Evolutionary conservation across 2,888 invertebrate species (phyloP).

Genomic region (Pristionchus japonicus): DNA sequence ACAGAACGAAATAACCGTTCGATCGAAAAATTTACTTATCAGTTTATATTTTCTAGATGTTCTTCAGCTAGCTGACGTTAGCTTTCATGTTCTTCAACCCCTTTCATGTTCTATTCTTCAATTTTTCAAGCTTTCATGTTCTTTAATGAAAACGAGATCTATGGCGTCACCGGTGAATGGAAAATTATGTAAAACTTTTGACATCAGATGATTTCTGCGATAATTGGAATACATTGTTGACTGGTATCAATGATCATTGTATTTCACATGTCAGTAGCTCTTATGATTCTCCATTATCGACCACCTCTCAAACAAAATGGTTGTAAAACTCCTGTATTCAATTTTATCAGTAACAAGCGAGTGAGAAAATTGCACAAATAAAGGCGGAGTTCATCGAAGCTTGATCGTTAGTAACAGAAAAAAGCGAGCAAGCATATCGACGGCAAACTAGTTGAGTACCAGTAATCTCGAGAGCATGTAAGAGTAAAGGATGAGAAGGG

Average conservation of each 20-base stretch:
- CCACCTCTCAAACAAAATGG: no score
- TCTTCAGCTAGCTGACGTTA: no score
- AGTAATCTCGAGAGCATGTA: not conserved
- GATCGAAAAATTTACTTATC: no score
- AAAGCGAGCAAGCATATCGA: not conserved
- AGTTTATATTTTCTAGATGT: no score
- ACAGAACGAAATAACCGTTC: not conserved
- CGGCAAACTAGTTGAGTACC: not conserved
- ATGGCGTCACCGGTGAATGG: no score
- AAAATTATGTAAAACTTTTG: no score
- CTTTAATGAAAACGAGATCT: no score
- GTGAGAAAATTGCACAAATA: not conserved
- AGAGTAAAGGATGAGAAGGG: not conserved
- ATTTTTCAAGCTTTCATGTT: no score
- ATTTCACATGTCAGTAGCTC: not conserved
- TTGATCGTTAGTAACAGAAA: not conserved
- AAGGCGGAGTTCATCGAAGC: not conserved
- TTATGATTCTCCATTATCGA: not conserved
- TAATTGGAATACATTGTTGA: no score
- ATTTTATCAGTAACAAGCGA: not conserved
- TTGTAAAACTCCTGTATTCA: not conserved
- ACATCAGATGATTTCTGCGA: no score
- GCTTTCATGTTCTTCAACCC: no score
- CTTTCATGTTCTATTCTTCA: no score
- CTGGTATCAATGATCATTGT: not conserved